A percentile compares a stretch with the other conserved stretches of the same genome.
Conservation (phyloP, 2,113 vertebrate species). For the Ptyas mucosa region DNA sequence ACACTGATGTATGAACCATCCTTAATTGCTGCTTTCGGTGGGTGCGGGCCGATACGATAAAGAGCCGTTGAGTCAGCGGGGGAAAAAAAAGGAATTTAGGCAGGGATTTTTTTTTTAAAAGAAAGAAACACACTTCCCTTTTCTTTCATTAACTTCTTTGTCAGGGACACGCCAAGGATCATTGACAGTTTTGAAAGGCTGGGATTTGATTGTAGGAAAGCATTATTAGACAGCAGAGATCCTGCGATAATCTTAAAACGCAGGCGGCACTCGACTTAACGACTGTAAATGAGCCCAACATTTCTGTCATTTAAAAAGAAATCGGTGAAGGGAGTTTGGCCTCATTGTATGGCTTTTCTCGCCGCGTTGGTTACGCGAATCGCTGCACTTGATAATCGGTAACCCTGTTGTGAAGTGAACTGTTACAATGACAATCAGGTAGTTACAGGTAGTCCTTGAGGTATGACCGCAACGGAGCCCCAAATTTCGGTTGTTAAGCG, state of each 20-base stretch:
- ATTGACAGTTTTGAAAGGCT: neutral
- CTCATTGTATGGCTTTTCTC: too few relatives aligned
- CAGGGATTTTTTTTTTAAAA: neutral
- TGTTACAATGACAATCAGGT: too few relatives aligned
- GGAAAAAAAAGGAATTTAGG: neutral
- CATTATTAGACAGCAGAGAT: neutral
- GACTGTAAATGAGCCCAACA: too few relatives aligned
- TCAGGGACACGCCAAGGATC: neutral
- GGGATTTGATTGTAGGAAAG: neutral
- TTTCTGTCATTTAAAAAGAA: too few relatives aligned
- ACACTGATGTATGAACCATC: neutral
- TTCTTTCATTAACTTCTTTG: neutral
- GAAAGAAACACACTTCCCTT: neutral
- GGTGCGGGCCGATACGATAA: neutral
- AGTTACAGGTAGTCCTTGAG: too few relatives aligned
- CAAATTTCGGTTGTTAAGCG: too few relatives aligned
- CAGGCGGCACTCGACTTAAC: neutral
- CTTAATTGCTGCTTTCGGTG: neutral
- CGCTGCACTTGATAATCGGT: too few relatives aligned
- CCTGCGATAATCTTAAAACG: neutral
- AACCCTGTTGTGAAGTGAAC: too few relatives aligned
- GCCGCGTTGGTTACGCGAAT: too few relatives aligned
- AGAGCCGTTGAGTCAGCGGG: neutral
- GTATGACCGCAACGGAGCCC: too few relatives aligned
- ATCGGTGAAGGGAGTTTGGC: too few relatives aligned